phyloP scores from a whole-genome alignment of 2,113 vertebrate species.

The Rhinolophus ferrumequinum region DNA sequence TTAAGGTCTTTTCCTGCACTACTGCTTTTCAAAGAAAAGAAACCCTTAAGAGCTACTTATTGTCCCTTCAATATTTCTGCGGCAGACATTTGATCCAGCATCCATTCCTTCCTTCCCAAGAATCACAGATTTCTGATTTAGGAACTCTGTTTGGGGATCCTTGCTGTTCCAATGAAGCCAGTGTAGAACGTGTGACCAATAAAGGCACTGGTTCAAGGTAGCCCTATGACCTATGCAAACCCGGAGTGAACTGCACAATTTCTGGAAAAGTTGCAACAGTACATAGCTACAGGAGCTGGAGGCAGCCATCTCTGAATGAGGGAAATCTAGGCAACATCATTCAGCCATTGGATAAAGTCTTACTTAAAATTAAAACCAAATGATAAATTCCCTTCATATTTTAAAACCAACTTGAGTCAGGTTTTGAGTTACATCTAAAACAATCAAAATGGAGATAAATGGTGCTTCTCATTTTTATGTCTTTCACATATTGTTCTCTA shows the following conservation, averaged over 20 bases:
- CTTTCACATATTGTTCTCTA: neutral
- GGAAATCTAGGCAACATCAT: constrained; percentile 2
- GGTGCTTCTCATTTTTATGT: neutral
- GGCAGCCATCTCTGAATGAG: neutral
- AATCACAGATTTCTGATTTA: neutral
- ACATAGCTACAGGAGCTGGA: neutral
- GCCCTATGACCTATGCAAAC: neutral
- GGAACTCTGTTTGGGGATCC: neutral
- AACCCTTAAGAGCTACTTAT: neutral
- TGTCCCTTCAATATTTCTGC: neutral
- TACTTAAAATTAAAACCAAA: constrained; percentile 22
- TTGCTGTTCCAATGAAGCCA: neutral
- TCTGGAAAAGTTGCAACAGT: neutral
- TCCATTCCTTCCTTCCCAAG: neutral
- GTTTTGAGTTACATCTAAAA: constrained; percentile 26
- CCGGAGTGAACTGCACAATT: neutral
- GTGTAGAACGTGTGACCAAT: neutral
- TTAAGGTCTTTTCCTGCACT: constrained; percentile 22
- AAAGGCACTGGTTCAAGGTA: neutral
- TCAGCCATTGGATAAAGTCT: neutral
- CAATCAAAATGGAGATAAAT: neutral
- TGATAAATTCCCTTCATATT: constrained; percentile 12
- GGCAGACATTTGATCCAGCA: neutral
- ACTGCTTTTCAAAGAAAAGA: constrained; percentile 39
- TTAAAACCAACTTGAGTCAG: constrained; percentile 36